Evolutionary conservation across 2,888 invertebrate species (phyloP).

Genomic region (Galerucella pusilla): DNA sequence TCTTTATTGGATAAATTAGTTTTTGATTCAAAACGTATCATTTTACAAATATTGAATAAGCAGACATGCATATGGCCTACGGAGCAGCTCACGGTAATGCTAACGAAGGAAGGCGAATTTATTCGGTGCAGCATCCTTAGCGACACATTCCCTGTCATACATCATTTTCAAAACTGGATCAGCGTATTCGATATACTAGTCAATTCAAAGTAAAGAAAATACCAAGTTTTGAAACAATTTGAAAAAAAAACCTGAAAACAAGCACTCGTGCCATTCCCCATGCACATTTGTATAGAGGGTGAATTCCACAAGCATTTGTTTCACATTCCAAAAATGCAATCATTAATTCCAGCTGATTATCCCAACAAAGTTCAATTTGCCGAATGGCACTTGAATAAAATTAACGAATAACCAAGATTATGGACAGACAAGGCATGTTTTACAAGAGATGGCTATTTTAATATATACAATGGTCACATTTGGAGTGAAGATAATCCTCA

Average conservation of each 20-base stretch:
- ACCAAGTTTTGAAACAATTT: background rate
- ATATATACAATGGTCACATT: constrained; percentile 2
- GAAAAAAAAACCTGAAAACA: no score
- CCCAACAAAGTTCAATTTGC: background rate
- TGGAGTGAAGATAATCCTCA: constrained; percentile 21
- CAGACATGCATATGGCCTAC: no score
- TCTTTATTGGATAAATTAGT: no score
- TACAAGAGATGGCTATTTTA: constrained; percentile 9
- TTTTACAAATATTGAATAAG: no score
- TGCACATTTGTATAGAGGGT: no score
- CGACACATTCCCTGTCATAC: constrained; percentile 12
- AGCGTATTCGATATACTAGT: constrained; percentile 12
- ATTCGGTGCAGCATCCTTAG: background rate
- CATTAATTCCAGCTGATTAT: constrained; percentile 1
- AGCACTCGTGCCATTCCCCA: no score
- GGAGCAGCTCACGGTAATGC: no score
- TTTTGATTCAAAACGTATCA: no score
- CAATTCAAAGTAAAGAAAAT: constrained; percentile 9
- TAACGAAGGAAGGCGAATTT: constrained; percentile 1
- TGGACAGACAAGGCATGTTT: constrained; percentile 10
- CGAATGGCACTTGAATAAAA: background rate
- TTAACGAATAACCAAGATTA: constrained; percentile 1
- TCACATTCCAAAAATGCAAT: no score
- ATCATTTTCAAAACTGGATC: constrained; percentile 17
- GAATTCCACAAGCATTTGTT: no score